A percentile compares a stretch with the other conserved stretches of the same genome.
Conservation (phyloP, 2,888 invertebrate genomes). For the Parapristionchus giblindavisi region DNA sequence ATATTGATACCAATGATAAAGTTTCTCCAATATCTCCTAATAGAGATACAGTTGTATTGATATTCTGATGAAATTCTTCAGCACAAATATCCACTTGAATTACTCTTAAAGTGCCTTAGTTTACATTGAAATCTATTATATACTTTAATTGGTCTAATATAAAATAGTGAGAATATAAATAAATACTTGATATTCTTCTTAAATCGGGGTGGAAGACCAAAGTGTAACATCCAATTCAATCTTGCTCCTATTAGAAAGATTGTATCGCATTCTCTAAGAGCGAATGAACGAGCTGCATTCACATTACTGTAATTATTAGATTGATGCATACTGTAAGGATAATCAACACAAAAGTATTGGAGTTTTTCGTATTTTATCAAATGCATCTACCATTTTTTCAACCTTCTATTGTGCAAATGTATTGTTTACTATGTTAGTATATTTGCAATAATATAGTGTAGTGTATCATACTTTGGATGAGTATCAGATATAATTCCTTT, state of each 20-base stretch:
- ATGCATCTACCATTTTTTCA: no score
- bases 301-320: constrained; percentile 63
- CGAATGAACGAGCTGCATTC: constrained; percentile 71
- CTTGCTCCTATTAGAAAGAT: constrained; percentile 87
- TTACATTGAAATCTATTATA: neutral
- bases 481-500: constrained; percentile 75
- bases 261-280: constrained; percentile 87
- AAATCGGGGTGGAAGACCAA: constrained; percentile 88
- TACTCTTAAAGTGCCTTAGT: constrained; percentile 42
- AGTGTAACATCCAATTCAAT: constrained; percentile 97
- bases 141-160: neutral
- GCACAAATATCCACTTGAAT: constrained; percentile 83
- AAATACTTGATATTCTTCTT: constrained; percentile 85
- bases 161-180: constrained; percentile 76
- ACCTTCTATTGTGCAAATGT: no score
- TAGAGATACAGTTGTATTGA: constrained; percentile 82
- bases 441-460: neutral
- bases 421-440: neutral
- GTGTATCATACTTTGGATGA: constrained; percentile 76
- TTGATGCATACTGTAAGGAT: no score
- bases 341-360: no score
- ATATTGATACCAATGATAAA: constrained; percentile 35
- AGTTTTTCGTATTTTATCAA: no score
- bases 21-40: constrained; percentile 78
- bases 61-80: constrained; percentile 92